These are phyloP conservation scores for Heterodera schachtii DNA, from an alignment of 1,140 invertebrate species.

Conservation along the genomic window DNA sequence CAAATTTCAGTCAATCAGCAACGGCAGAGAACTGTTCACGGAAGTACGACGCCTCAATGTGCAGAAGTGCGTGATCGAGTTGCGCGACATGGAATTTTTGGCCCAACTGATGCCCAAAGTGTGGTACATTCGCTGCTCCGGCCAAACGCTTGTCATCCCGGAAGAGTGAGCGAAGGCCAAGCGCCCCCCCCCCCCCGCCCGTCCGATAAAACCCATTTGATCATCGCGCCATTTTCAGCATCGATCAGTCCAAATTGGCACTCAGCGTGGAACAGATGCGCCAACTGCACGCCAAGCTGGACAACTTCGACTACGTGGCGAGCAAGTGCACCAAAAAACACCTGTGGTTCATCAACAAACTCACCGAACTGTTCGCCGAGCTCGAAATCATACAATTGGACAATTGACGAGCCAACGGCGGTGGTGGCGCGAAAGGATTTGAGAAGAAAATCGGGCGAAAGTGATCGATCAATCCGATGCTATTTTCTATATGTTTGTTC, in stretches of 20 bases:
- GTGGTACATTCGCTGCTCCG: slow-evolving; percentile 20
- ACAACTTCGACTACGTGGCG: slow-evolving; percentile 8
- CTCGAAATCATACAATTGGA: slow-evolving; percentile 22
- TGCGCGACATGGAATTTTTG: slow-evolving; percentile 24
- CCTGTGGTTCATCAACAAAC: slow-evolving; percentile 18
- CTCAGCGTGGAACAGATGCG: slow-evolving; percentile 17
- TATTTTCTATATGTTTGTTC: too few relatives aligned
- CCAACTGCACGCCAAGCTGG: slow-evolving; percentile 12
- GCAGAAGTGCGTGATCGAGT: slow-evolving; percentile 21
- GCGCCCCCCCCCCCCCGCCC: too few relatives aligned
- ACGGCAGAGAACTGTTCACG: slow-evolving; percentile 17
- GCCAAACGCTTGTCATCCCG: slow-evolving; percentile 20
- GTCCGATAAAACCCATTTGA: neutral
- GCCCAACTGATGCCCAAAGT: slow-evolving; percentile 31
- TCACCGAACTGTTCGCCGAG: slow-evolving; percentile 16
- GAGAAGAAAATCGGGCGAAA: too few relatives aligned
- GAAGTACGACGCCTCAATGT: slow-evolving; percentile 25
- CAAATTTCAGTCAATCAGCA: slow-evolving; percentile 26
- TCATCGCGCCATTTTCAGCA: neutral
- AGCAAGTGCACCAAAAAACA: slow-evolving; percentile 17
- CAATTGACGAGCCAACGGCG: neutral
- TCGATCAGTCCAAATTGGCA: slow-evolving; percentile 7
- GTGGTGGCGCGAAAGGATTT: too few relatives aligned
- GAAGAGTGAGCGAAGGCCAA: neutral
- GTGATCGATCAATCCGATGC: too few relatives aligned